A percentile compares a stretch with the other conserved stretches of the same genome.
phyloP scores from a whole-genome alignment of 1,140 invertebrate genomes.

The Euwallacea similis region DNA sequence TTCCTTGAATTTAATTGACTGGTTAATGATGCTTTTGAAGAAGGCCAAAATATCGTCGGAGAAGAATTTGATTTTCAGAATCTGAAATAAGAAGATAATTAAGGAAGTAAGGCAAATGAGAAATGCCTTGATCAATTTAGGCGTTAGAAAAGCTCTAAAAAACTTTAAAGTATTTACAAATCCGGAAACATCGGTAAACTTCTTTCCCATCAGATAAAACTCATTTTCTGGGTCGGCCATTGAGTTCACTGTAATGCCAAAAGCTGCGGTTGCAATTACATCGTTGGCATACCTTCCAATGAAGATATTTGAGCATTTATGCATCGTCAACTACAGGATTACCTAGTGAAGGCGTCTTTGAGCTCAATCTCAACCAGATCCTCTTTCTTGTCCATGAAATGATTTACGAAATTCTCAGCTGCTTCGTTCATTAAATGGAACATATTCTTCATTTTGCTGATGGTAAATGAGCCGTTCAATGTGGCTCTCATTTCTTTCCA shows the following conservation, averaged over 20 bases:
- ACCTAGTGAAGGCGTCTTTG: constrained; percentile 38
- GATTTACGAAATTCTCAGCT: constrained; percentile 45
- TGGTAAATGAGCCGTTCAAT: constrained; percentile 53
- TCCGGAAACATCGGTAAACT: constrained; percentile 44
- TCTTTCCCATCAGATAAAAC: constrained; percentile 56
- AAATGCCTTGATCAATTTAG: constrained; percentile 30
- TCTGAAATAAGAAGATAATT: constrained; percentile 11
- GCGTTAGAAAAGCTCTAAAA: constrained; percentile 19
- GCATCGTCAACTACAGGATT: neutral
- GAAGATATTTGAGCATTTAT: neutral
- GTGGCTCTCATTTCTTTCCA: constrained; percentile 53
- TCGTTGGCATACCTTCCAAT: constrained; percentile 50
- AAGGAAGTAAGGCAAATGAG: neutral
- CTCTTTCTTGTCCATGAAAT: constrained; percentile 42
- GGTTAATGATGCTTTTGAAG: constrained; percentile 47
- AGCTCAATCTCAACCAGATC: constrained; percentile 41
- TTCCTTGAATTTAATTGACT: constrained; percentile 51
- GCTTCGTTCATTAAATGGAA: constrained; percentile 48
- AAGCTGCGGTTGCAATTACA: constrained; percentile 51
- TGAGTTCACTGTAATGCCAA: constrained; percentile 51
- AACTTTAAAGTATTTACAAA: constrained; percentile 10
- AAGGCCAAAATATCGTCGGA: constrained; percentile 30
- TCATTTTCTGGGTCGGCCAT: constrained; percentile 56
- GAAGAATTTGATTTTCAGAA: constrained; percentile 26
- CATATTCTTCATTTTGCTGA: constrained; percentile 53